phyloP scores from a whole-genome alignment of 2,888 invertebrate species.

The Dexiosoma caninum region DNA sequence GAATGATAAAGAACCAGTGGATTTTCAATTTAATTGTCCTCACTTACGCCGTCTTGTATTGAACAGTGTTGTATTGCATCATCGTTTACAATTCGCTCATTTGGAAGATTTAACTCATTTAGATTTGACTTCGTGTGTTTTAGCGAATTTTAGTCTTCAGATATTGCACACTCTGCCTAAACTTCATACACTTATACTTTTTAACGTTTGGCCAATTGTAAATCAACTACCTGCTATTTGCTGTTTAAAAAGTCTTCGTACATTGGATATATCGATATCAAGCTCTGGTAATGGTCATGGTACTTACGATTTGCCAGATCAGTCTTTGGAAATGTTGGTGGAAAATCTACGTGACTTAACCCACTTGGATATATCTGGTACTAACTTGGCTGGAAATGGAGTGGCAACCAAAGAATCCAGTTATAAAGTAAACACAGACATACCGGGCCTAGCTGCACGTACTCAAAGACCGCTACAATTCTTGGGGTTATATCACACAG shows the following conservation, averaged over 20 bases:
- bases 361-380: conserved; percentile 96
- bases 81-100: conserved; percentile 73
- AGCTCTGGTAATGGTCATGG: conserved; percentile 82
- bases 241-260: conserved; percentile 80
- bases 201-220: conserved; percentile 84
- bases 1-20: conserved; percentile 80
- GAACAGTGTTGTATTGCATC: conserved; percentile 77
- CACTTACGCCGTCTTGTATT: conserved; percentile 76
- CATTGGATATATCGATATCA: conserved; percentile 91
- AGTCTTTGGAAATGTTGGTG: conserved; percentile 83
- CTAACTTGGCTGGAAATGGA: conserved; percentile 94
- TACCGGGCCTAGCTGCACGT: conserved; percentile 90
- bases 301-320: conserved; percentile 86
- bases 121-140: conserved; percentile 76
- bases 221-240: conserved; percentile 81
- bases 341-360: conserved; percentile 85
- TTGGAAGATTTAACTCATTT: conserved; percentile 74
- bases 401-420: conserved; percentile 80
- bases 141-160: conserved; percentile 77
- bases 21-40: conserved; percentile 79
- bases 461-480: conserved; percentile 89
- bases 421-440: conserved; percentile 80
- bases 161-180: conserved; percentile 81
- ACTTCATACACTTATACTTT: conserved; percentile 86
- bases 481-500: conserved; percentile 93